Percentiles rank a stretch among this genome's conserved stretches.
These are phyloP conservation scores for Siphonodentalium dalli DNA, from an alignment of 2,888 invertebrate species.

Conservation along the genomic window DNA sequence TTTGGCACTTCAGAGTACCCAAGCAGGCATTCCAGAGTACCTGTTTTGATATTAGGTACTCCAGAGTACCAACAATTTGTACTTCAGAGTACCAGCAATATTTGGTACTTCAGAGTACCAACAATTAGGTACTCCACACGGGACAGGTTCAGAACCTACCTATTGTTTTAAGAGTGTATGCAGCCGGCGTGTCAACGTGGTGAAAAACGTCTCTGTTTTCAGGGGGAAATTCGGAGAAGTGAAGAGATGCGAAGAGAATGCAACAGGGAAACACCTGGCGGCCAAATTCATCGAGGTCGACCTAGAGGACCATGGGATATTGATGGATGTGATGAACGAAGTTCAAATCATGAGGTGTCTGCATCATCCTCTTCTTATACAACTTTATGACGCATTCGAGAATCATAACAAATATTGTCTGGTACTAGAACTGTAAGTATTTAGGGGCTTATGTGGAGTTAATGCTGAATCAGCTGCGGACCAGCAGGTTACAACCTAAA, in stretches of 20 bases:
- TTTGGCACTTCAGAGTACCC: too few relatives aligned
- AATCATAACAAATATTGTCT: slow-evolving; percentile 88
- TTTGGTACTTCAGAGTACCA: too few relatives aligned
- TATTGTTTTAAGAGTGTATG: too few relatives aligned
- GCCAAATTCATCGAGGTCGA: slow-evolving; percentile 90
- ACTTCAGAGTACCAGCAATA: too few relatives aligned
- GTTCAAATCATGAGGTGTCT: slow-evolving; percentile 95
- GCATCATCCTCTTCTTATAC: slow-evolving; percentile 93
- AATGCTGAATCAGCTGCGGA: too few relatives aligned
- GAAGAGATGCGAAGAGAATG: slow-evolving; percentile 87
- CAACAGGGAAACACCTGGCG: slow-evolving; percentile 81
- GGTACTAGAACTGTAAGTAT: slow-evolving; percentile 93
- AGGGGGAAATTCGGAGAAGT: slow-evolving; percentile 98
- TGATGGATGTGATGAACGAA: slow-evolving; percentile 89
- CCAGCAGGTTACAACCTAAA: too few relatives aligned
- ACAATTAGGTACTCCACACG: too few relatives aligned
- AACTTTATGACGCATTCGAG: slow-evolving; percentile 94
- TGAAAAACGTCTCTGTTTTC: too few relatives aligned
- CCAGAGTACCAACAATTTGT: too few relatives aligned
- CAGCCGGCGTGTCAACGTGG: not conserved
- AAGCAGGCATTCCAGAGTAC: too few relatives aligned
- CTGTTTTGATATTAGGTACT: too few relatives aligned
- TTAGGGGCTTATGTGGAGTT: not conserved
- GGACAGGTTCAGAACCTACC: too few relatives aligned
- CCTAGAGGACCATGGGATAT: slow-evolving; percentile 85